Conservation (phyloP, 2,113 vertebrate species). For the Ammodytes marinus region DNA sequence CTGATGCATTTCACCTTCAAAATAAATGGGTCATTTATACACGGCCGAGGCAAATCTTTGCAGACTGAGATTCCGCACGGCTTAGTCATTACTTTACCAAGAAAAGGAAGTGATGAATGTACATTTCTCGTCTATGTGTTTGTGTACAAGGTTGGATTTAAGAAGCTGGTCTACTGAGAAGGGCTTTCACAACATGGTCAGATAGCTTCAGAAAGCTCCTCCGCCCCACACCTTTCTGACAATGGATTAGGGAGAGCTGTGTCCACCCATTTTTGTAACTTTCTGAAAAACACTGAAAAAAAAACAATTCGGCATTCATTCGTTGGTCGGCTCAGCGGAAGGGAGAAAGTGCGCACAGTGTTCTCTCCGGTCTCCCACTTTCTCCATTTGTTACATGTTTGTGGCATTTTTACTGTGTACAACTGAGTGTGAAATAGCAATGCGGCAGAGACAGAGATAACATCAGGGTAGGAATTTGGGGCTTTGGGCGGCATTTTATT, state of each 20-base stretch:
- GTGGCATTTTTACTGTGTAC: constrained; percentile 4
- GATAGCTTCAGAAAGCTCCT: neutral
- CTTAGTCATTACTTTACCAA: constrained; percentile 41
- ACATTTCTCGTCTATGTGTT: neutral
- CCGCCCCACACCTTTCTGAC: neutral
- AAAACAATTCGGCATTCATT: neutral
- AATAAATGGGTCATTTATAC: constrained; percentile 58
- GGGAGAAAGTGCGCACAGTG: neutral
- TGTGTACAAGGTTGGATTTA: neutral
- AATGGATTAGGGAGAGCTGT: neutral
- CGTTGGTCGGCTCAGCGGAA: neutral
- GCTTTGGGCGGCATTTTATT: constrained; percentile 72
- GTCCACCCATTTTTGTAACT: neutral
- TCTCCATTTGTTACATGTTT: neutral
- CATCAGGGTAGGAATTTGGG: constrained; percentile 62
- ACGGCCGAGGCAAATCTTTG: constrained; percentile 39
- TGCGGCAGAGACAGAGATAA: constrained; percentile 62
- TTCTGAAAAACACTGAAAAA: neutral
- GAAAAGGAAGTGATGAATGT: constrained; percentile 1
- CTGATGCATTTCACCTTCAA: constrained; percentile 58
- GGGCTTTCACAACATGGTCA: neutral
- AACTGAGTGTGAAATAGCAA: constrained; percentile 52
- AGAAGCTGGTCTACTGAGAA: neutral
- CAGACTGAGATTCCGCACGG: constrained; percentile 47
- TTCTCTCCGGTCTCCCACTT: neutral